phyloP scores from a whole-genome alignment of 2,797 vertebrate species.

The Cephalopachus bancanus region DNA sequence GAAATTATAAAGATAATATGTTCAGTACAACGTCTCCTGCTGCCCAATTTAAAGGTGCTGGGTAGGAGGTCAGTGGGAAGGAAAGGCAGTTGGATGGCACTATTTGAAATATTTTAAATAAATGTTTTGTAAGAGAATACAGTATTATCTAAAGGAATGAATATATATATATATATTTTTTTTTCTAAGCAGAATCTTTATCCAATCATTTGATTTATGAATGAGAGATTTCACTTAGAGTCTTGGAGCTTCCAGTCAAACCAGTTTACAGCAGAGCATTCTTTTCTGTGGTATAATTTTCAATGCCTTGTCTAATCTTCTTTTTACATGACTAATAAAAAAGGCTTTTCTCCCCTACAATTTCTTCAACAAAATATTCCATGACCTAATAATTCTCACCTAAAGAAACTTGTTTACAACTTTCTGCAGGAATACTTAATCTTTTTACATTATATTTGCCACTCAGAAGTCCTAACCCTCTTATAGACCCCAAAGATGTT shows the following conservation, averaged over 20 bases:
- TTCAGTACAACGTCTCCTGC: conserved; percentile 76
- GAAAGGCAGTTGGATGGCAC: conserved; percentile 63
- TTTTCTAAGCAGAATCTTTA: conserved; percentile 57
- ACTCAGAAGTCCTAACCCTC: not conserved
- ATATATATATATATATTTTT: not conserved
- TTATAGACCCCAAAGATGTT: not conserved
- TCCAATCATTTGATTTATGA: conserved; percentile 60
- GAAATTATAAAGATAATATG: conserved; percentile 81
- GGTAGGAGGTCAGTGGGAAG: conserved; percentile 76
- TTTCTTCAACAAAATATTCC: conserved; percentile 47
- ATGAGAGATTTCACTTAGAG: conserved; percentile 55
- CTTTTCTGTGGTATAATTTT: conserved; percentile 43
- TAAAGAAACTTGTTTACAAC: not conserved
- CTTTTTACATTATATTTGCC: not conserved
- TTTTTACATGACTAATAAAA: not conserved
- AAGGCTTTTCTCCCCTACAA: not conserved
- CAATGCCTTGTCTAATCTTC: not conserved
- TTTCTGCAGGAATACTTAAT: not conserved
- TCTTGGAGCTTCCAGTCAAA: conserved; percentile 7
- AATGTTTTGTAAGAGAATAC: conserved; percentile 76
- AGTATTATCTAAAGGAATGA: conserved; percentile 70
- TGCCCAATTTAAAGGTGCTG: conserved; percentile 80
- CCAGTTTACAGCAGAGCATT: conserved; percentile 19
- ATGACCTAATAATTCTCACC: conserved; percentile 8
- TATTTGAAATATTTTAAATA: conserved; percentile 80